Evolutionary conservation across 2,888 invertebrate species (phyloP), one percentile per base, ranked within the genome.

Genomic region (Drosophila yooni): DNA sequence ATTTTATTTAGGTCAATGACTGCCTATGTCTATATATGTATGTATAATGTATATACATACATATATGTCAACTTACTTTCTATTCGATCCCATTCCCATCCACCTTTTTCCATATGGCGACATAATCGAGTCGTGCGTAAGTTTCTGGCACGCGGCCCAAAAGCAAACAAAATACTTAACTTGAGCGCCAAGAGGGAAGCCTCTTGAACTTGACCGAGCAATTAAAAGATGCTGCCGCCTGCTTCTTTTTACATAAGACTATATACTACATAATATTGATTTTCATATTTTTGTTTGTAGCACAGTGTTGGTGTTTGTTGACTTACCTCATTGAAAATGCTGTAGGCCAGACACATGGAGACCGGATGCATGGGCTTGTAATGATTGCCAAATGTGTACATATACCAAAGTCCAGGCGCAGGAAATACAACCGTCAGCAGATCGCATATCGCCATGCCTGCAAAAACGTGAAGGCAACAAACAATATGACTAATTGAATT

Each of bases 381-480:
- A 92, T 97, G 97, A 93, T 97, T 96, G 33, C 97, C 97, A 82
- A 98, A 96, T 1, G 98, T 97, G 94, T 97, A 98, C 96, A 98
- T 97, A 92, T 98, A 97, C 93, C 98, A 96, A 56, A 98, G 95
- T 95, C 97, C 98, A 0, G 98, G 98, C 0, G 98, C 96, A 0
- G 98, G 98, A 91, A 98, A 96, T 61, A 98, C 94, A 90, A 98
- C 96, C 0, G 98, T 99, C 92, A 98, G 96, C 96, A 98, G 97
- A 93, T 99, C 99, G 83, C 98, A 97, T 6, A 99, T 94, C 0
- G 99, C 98, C 98, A 99, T 99, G n/a, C 97, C 93, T 93, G 77
- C 5, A 84, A 60, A 38, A 58, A 66, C 0, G 8, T 15, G 3
- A 21, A 21, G 43, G 21, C 43, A 21, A 21, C 21, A 43, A 43